These are phyloP conservation scores for Amphipoea lucens DNA, from an alignment of 2,888 invertebrate genomes.

Conservation along the genomic window DNA sequence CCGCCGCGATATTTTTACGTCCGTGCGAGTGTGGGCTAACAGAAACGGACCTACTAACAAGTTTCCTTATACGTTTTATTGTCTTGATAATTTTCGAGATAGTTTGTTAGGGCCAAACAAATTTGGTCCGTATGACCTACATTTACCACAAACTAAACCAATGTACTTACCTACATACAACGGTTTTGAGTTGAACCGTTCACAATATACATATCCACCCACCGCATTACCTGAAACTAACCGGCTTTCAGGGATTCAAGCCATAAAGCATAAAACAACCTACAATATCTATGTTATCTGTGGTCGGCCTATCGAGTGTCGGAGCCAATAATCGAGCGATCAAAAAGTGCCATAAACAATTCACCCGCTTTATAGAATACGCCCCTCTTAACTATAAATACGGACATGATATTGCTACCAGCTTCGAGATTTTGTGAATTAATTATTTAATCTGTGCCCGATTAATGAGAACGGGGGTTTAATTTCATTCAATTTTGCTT, in stretches of 20 bases:
- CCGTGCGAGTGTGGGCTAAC: conserved; percentile 4
- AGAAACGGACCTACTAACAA: conserved; percentile 39
- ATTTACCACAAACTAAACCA: conserved; percentile 31
- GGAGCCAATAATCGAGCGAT: conserved; percentile 53
- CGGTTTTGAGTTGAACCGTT: conserved; percentile 1
- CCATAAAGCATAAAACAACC: conserved; percentile 34
- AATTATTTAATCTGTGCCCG: conserved; percentile 42
- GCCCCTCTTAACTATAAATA: conserved; percentile 48
- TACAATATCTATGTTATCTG: conserved; percentile 42
- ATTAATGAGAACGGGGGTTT: conserved; percentile 28
- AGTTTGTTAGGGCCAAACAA: conserved; percentile 39
- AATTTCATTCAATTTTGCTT: conserved; percentile 15
- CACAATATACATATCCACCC: conserved; percentile 18
- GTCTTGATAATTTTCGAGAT: conserved; percentile 57
- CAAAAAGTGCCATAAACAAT: conserved; percentile 49
- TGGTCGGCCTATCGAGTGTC: conserved; percentile 37
- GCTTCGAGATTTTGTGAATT: conserved; percentile 42
- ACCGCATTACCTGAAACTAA: conserved; percentile 36
- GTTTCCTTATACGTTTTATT: conserved; percentile 61
- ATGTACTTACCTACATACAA: not conserved
- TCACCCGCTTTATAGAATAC: conserved; percentile 47
- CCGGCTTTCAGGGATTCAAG: conserved; percentile 41
- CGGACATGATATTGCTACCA: conserved; percentile 40
- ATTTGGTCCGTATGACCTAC: conserved; percentile 46
- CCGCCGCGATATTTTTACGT: not conserved